These are phyloP conservation scores for Archaeoteleia sp. DNA, from an alignment of 2,888 invertebrate species.

Conservation along the genomic window DNA sequence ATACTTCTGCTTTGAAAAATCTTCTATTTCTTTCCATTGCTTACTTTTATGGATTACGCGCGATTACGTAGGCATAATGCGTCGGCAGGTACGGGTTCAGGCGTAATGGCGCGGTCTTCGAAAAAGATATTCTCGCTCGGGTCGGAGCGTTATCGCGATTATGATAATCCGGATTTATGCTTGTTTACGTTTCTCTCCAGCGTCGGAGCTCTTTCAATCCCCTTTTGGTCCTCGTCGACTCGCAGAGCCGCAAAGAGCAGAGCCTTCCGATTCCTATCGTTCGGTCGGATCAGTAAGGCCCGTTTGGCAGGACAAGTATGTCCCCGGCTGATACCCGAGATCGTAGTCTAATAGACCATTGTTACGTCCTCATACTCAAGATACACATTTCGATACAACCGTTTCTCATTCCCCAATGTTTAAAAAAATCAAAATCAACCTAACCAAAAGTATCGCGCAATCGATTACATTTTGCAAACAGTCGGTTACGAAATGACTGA, in stretches of 20 bases:
- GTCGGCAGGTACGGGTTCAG: slow-evolving; percentile 14
- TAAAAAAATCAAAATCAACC: no score
- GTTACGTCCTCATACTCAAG: no score
- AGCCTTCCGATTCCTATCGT: slow-evolving; percentile 51
- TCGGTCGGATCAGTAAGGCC: slow-evolving; percentile 46
- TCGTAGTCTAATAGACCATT: slow-evolving; percentile 33
- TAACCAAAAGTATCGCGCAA: no score
- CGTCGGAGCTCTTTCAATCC: slow-evolving; percentile 35
- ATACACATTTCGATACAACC: no score
- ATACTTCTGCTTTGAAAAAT: no score
- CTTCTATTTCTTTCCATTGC: slow-evolving; percentile 8
- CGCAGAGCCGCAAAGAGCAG: slow-evolving; percentile 38
- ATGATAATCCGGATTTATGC: slow-evolving; percentile 67
- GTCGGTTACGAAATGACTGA: no score
- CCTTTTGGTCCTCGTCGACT: slow-evolving; percentile 46
- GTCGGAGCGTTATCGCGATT: slow-evolving; percentile 66
- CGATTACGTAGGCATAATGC: slow-evolving; percentile 24
- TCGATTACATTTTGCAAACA: no score
- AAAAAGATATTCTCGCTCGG: slow-evolving; percentile 61
- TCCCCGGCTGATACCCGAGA: slow-evolving; percentile 15
- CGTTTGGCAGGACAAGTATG: slow-evolving; percentile 11
- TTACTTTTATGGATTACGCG: slow-evolving; percentile 18
- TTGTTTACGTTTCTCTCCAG: slow-evolving; percentile 62
- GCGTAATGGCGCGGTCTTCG: slow-evolving; percentile 40
- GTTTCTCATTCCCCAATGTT: no score